Evolutionary conservation across 2,113 vertebrate genomes (phyloP), one percentile per base, ranked within the genome.

Genomic region (Ceyx margarethae): DNA sequence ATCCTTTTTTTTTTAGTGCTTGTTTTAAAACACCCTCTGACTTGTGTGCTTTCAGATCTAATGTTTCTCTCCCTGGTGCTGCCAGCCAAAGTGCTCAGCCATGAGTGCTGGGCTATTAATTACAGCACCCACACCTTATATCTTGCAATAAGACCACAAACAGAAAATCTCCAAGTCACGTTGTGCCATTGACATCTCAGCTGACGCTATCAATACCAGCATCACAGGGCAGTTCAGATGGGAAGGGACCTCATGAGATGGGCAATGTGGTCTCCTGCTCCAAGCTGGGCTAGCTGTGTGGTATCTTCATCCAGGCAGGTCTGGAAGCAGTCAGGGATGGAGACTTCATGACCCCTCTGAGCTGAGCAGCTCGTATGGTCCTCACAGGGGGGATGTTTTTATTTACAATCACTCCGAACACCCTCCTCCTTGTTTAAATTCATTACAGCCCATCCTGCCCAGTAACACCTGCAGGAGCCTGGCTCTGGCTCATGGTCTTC

Each of bases 61-160:
- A 14, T 1, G 3, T 16, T 75, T 57, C 42, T 29, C 18, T n/a
- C 26, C 15, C 21, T 4, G 1, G 23, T 13, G 33, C 68, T 19
- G 68, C 7, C 31, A 62, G 76, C 40, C 48, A 23, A 9, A 21
- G 54, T 9, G 40, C 3, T 5, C 0, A 5, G 29, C 25, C 7
- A 33, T 2, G 35, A 6, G 25, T 13, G n/a, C 53, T 5, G 53
- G 6, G 29, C 28, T 0, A 1, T 22, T 31, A 22, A 21, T 20
- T 9, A 50, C 26, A 65, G 58, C 58, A 26, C 67, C 1, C 1
- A 35, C 43, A 31, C 43, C 13, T 28, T 7, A 19, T 1, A 1
- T 40, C 29, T 42, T 66, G 43, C 43, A 22, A 0, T 25, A 26
- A 58, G 51, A 31, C 29, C 43, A 35, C 9, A 65, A 31, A 8